Evolutionary conservation across 2,888 invertebrate genomes (phyloP).

Genomic region (Epiblema foenella): DNA sequence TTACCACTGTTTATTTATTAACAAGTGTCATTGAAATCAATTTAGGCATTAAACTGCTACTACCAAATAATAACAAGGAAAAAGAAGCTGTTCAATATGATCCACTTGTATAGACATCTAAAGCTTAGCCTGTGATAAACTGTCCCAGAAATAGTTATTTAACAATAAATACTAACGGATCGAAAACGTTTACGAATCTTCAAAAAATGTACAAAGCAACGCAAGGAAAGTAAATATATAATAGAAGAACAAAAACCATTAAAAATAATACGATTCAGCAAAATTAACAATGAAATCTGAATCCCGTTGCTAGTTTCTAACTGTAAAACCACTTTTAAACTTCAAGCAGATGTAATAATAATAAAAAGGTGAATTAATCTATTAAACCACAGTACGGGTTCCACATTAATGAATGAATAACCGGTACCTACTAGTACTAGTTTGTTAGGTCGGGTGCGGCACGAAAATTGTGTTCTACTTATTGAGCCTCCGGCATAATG

Average conservation of each 20-base stretch:
- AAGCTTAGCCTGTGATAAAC: too few relatives aligned
- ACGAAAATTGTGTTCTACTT: slow-evolving; percentile 46
- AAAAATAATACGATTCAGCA: slow-evolving; percentile 24
- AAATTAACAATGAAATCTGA: slow-evolving; percentile 39
- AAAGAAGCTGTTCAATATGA: not conserved
- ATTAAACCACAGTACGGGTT: slow-evolving; percentile 34
- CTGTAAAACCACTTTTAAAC: slow-evolving; percentile 40
- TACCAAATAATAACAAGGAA: too few relatives aligned
- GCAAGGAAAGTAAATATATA: not conserved
- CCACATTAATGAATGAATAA: slow-evolving; percentile 42
- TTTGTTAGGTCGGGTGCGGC: slow-evolving; percentile 38
- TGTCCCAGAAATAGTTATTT: too few relatives aligned
- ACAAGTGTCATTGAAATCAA: too few relatives aligned
- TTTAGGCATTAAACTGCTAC: too few relatives aligned
- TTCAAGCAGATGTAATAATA: slow-evolving; percentile 42
- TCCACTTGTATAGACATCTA: too few relatives aligned
- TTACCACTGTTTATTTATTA: too few relatives aligned
- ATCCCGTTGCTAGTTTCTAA: slow-evolving; percentile 41
- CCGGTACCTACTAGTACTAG: slow-evolving; percentile 27
- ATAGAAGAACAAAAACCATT: not conserved
- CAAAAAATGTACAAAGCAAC: not conserved
- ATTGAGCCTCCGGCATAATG: slow-evolving; percentile 35
- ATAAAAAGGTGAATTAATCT: slow-evolving; percentile 41
- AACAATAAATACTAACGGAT: not conserved
- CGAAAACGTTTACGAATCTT: not conserved